Evolutionary conservation across 2,888 invertebrate species (phyloP).

Genomic region (Gandaritis pyraliata): DNA sequence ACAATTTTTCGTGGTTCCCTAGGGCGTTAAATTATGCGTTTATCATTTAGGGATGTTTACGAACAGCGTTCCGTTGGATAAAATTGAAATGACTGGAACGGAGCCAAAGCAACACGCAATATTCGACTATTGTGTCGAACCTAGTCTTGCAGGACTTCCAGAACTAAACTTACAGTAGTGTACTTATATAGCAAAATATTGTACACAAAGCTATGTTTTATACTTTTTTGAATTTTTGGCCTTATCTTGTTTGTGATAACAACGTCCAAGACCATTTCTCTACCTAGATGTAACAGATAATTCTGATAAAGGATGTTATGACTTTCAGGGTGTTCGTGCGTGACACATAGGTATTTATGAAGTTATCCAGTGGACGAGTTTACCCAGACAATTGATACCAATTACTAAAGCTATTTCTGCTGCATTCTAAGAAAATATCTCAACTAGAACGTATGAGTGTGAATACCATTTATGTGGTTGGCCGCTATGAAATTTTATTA

Average conservation of each 20-base stretch:
- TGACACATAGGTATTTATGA: slow-evolving; percentile 35
- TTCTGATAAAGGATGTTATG: slow-evolving; percentile 4
- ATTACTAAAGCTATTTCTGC: slow-evolving; percentile 48
- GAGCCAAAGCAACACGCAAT: slow-evolving; percentile 64
- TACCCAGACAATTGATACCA: slow-evolving; percentile 52
- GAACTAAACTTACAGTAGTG: background rate
- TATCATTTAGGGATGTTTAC: slow-evolving; percentile 83
- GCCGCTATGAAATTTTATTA: too few species aligned
- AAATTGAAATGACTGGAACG: slow-evolving; percentile 82
- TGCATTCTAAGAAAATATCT: slow-evolving; percentile 24
- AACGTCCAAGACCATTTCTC: too few species aligned
- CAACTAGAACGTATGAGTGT: background rate
- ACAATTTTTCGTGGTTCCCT: slow-evolving; percentile 75
- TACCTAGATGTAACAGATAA: too few species aligned
- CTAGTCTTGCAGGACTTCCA: slow-evolving; percentile 8
- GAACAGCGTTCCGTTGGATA: slow-evolving; percentile 70
- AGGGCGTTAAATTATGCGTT: slow-evolving; percentile 81
- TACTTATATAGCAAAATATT: too few species aligned
- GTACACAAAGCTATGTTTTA: too few species aligned
- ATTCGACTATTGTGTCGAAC: slow-evolving; percentile 29
- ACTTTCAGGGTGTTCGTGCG: slow-evolving; percentile 33
- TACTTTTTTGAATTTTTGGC: too few species aligned
- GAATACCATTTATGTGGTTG: too few species aligned
- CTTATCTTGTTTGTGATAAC: too few species aligned
- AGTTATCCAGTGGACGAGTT: slow-evolving; percentile 32